Evolutionary conservation across 2,888 invertebrate genomes (phyloP), one percentile per base, ranked within the genome.

Genomic region (Tethea ocularis): DNA sequence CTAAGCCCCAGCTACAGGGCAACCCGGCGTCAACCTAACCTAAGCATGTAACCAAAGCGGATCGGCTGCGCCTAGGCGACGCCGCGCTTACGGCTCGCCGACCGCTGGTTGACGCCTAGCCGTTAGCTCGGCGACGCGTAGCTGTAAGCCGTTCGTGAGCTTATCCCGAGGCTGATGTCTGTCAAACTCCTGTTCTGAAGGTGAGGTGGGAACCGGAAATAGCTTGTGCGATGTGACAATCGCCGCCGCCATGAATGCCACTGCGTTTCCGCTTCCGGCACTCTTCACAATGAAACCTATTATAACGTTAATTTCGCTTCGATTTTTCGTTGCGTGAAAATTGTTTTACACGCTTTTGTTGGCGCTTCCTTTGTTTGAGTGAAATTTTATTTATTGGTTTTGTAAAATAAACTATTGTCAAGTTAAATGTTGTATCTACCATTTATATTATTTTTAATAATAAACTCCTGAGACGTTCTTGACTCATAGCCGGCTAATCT

Each of bases 291-390:
- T 57, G 58, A 60, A 58, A 58, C 23, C 58, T 57, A 58, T 60
- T 60, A 60, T 24, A 33, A 55, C 52, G 29, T 38, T 60, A 60
- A 41, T 36, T 55, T 53, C 22, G 22, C 13, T 33, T 57, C 54
- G 51, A 54, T 61, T 59, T 62, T 60, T 52, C 55, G 60, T 57
- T 58, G 38, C 33, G 29, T 54, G 57, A 61, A 62, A 65, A 63
- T 66, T 62, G 59, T 56, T 56, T 56, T 51, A 51, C 52, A 54
- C 56, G 56, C 23, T 54, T 46, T 26, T 38, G 59, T 36, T 22
- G 54, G 13, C 6, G 5, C 3, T 29, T 20, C 33, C 22, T 33
- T 33, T 33, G 54, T 20, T 33, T 33, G 33, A 33, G 8, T 36
- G 29, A 4, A 20, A 10, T 11, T 33, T 54, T 36, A 54, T 54